A percentile compares a stretch with the other conserved stretches of the same genome.
phyloP scores from a whole-genome alignment of 1,140 invertebrate species.

The Apocrypta bakeri region DNA sequence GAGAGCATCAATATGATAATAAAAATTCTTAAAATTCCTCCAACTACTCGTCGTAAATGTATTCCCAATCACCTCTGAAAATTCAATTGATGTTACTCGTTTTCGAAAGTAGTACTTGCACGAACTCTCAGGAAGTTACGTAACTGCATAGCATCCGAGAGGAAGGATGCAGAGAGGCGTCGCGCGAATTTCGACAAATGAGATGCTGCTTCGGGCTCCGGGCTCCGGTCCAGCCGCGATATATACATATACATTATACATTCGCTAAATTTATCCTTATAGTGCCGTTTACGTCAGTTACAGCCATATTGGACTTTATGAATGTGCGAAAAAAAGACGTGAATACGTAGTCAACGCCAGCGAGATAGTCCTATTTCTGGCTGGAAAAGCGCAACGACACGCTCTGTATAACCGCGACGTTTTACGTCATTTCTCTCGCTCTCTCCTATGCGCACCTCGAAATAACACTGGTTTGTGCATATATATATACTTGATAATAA shows the following conservation, averaged over 20 bases:
- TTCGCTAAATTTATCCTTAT: conserved; percentile 6
- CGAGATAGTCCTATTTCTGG: not conserved
- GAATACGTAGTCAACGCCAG: not conserved
- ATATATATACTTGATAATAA: too few relatives aligned
- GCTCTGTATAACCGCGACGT: not conserved
- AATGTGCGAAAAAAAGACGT: not conserved
- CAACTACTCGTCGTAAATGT: not conserved
- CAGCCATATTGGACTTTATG: conserved; percentile 19
- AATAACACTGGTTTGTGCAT: too few relatives aligned
- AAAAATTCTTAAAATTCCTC: conserved; percentile 11
- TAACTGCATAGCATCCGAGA: not conserved
- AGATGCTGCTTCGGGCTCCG: not conserved
- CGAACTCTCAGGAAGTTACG: not conserved
- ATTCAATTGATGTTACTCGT: not conserved
- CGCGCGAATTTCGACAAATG: not conserved
- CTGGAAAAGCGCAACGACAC: not conserved
- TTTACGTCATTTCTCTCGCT: not conserved
- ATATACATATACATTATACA: too few relatives aligned
- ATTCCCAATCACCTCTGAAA: not conserved
- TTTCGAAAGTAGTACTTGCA: not conserved
- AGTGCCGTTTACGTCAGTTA: conserved; percentile 11
- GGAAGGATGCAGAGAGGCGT: not conserved
- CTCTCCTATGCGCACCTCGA: too few relatives aligned
- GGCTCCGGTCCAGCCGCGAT: conserved; percentile 6
- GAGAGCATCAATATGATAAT: too few relatives aligned